phyloP scores from a whole-genome alignment of 2,888 invertebrate genomes.

The Onchidella celtica region DNA sequence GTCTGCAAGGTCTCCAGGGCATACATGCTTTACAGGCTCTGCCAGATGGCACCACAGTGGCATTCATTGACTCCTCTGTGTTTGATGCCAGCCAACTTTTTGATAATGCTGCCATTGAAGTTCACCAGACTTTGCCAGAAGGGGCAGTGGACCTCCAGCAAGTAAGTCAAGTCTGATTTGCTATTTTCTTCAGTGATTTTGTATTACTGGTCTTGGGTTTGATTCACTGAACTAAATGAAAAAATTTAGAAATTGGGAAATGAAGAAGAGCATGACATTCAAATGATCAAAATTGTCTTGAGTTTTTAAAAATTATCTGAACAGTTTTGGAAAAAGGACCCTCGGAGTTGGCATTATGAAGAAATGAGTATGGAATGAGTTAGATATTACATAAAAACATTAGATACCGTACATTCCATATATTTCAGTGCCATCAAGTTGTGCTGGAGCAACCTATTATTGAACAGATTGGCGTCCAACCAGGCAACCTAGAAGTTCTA shows the following conservation, averaged over 20 bases:
- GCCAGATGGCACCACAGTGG: constrained; percentile 63
- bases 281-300: too few relatives aligned
- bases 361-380: too few relatives aligned
- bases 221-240: too few relatives aligned
- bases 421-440: constrained; percentile 54
- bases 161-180: constrained; percentile 31
- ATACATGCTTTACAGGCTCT: constrained; percentile 61
- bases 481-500: constrained; percentile 38
- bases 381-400: too few relatives aligned
- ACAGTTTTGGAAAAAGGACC: too few relatives aligned
- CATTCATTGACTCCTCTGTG: constrained; percentile 56
- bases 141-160: constrained; percentile 43
- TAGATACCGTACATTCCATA: too few relatives aligned
- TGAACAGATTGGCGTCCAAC: constrained; percentile 51
- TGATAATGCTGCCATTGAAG: constrained; percentile 52
- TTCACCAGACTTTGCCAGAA: constrained; percentile 53
- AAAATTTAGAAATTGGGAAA: too few relatives aligned
- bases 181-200: too few relatives aligned
- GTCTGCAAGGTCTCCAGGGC: constrained; percentile 56
- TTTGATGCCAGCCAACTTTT: constrained; percentile 53
- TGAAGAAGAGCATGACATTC: too few relatives aligned
- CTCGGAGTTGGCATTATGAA: too few relatives aligned
- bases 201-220: too few relatives aligned
- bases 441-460: constrained; percentile 55
- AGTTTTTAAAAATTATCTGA: too few relatives aligned